Evolutionary conservation across 1,140 invertebrate species (phyloP).

Genomic region (Aphis craccivora): DNA sequence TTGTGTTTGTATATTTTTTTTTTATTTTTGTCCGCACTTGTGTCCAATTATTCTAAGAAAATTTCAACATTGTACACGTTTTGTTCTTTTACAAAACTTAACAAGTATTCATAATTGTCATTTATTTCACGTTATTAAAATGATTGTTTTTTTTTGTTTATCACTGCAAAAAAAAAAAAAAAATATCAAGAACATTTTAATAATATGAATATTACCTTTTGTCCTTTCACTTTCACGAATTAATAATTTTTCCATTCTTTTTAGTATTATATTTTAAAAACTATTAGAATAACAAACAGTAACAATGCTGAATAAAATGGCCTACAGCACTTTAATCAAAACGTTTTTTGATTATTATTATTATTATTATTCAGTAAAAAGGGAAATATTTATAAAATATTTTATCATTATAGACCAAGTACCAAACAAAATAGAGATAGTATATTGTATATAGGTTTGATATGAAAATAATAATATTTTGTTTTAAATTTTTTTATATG

Average conservation of each 20-base stretch:
- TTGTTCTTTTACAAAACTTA: not conserved
- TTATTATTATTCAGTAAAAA: too few relatives aligned
- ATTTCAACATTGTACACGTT: not conserved
- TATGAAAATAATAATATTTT: not conserved
- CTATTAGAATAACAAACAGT: not conserved
- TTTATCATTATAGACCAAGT: too few relatives aligned
- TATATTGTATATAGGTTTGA: not conserved
- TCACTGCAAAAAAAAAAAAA: not conserved
- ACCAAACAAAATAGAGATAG: not conserved
- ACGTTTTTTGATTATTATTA: not conserved
- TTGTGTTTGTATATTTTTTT: not conserved
- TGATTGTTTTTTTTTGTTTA: too few relatives aligned
- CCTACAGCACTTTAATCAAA: not conserved
- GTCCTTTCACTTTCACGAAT: not conserved
- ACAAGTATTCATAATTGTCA: not conserved
- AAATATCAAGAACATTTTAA: not conserved
- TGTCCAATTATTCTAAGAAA: not conserved
- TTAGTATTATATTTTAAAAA: not conserved
- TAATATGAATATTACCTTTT: not conserved
- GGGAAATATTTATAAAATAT: too few relatives aligned
- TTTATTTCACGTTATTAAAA: not conserved
- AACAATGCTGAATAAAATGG: not conserved
- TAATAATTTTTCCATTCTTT: not conserved
- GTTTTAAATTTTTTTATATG: not conserved
- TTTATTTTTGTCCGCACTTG: not conserved